Evolutionary conservation across 35 echinoderm and acorn worm genomes (phyloP).

Genomic region (Holothuria glaberrima): DNA sequence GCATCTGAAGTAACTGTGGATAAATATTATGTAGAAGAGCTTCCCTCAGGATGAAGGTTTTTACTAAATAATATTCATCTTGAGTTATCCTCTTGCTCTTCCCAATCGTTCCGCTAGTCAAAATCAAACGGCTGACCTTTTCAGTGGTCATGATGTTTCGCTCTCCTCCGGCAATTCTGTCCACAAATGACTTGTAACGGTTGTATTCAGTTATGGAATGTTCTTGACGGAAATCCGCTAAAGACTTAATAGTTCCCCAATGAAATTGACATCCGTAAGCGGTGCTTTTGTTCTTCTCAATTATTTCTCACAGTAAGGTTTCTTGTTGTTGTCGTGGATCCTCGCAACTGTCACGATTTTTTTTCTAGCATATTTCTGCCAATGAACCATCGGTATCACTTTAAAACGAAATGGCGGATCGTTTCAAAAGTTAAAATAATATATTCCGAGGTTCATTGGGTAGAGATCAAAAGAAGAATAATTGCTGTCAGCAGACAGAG

Average conservation of each 20-base stretch:
- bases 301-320: slow-evolving; percentile 13
- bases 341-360: too few species aligned
- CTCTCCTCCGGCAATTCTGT: slow-evolving; percentile 75
- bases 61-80: background rate
- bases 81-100: slow-evolving; percentile 61
- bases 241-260: slow-evolving; percentile 58
- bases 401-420: too few species aligned
- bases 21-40: background rate
- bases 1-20: background rate
- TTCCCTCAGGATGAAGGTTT: too few species aligned
- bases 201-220: slow-evolving; percentile 75
- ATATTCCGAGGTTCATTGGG: too few species aligned
- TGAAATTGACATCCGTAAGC: slow-evolving; percentile 59
- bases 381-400: too few species aligned
- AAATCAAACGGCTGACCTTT: slow-evolving; percentile 18
- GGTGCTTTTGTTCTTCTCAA: slow-evolving; percentile 46
- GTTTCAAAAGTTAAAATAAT: too few species aligned
- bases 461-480: too few species aligned
- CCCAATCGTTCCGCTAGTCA: slow-evolving; percentile 74
- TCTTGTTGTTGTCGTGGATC: slow-evolving; percentile 35
- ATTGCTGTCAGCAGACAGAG: too few species aligned
- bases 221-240: slow-evolving; percentile 56
- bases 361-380: too few species aligned
- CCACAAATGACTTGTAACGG: slow-evolving; percentile 64
- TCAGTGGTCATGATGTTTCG: slow-evolving; percentile 55